Base-by-base conservation (phyloP, 2,888 invertebrate genomes). In the Odontomyia ornata region DNA sequence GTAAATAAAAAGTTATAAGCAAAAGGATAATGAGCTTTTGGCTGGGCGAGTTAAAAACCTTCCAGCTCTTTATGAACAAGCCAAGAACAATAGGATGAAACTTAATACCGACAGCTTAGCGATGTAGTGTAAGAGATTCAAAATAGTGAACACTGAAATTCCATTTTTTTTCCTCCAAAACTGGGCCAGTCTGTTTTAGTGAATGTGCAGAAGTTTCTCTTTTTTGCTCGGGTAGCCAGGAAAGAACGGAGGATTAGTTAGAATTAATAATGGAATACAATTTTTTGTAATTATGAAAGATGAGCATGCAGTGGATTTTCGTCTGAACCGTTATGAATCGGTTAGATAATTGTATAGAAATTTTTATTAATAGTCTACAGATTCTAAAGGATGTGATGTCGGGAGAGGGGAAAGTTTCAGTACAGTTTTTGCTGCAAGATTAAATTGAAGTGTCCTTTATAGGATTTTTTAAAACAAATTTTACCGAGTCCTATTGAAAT, bases 1-100 rank as follows among this genome's bases (percentile, higher is more conserved):
- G 72, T 72, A 56, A 72, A 72, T 72, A 72, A 72, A 72, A 72
- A 56, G 56, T 56, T 56, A 56, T 72, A 56, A 56, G 46, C 47
- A 27, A 18, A 27, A 27, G 69, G 47, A 69, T 46, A 47, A 25
- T 60, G 52, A 60, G 21, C 60, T 60, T 60, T 23, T 21, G 23
- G 23, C 60, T 21, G 13, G 60, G 9, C 60, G 18, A 23, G 60
- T 23, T 25, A 23, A 60, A 60, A 52, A 21, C 7, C 60, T 25
- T 25, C 25, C 13, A 25, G 60, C 15, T 21, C 23, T 60, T 60
- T 25, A 60, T 60, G 60, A 18, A 60, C 21, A 18, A 23, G 21
- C 25, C 60, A 11, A 25, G 60, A 21, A 60, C 60, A 60, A 60
- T 25, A 21, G 60, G 60, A 60, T 60, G 15, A 60, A 60, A 60